Evolutionary conservation across 2,797 vertebrate genomes (phyloP), one percentile per base, ranked within the genome.

Genomic region (Ambastaia sidthimunki): DNA sequence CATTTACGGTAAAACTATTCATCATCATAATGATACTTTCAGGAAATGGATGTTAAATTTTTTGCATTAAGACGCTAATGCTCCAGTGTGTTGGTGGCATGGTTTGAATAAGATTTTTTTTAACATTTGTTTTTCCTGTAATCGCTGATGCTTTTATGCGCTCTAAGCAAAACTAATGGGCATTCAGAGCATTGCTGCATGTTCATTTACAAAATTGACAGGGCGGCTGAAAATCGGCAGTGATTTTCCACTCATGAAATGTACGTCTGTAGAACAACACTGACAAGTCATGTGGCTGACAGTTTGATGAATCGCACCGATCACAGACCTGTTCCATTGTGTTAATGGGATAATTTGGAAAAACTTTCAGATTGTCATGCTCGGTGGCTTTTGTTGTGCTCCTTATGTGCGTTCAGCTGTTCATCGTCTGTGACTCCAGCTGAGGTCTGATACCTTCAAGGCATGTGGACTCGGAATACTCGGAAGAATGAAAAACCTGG

Each of bases 131-230:
- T 78, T 67, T 69, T 15, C 19, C 4, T 41, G 9, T 44, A 10
- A 44, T 81, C 15, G 23, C 41, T 71, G 16, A 31, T 57, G 63
- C 62, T 19, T 15, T 70, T 78, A 71, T 41, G 10, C 15, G 28
- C 41, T 69, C 55, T 77, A 75, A 74, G 81, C 34, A 21, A 83
- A 72, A 74, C 65, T 67, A 78, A 80, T 71, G 54, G 67, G 23
- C 71, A 67, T 48, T 79, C n/a, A 31, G 59, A 70, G 65, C 55
- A 60, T 60, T 72, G 71, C 71, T 54, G 44, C 65, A 34, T 78
- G 77, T 80, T 80, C 81, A 82, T 50, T 85, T 84, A 78, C 57
- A 18, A 82, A 86, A 80, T 82, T 74, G 76, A 83, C 83, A 75
- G 67, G 57, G 25, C 28, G 12, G 54, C 76, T 72, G 70, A 80